Conservation (phyloP, 2,888 invertebrate genomes). For the Adelognathus sp. region DNA sequence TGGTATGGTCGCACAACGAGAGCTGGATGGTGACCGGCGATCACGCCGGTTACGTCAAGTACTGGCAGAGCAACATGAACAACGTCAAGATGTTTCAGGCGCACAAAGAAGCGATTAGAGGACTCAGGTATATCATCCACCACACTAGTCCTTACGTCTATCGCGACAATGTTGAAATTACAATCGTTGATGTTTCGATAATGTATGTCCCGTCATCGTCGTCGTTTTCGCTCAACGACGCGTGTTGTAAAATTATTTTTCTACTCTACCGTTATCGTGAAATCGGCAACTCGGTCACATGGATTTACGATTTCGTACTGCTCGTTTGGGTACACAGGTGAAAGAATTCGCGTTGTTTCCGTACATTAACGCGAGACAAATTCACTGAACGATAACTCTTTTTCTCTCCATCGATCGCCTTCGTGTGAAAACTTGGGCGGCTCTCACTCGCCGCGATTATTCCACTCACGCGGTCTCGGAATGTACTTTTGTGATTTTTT, state of each 20-base stretch:
- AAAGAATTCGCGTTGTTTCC: constrained; percentile 42
- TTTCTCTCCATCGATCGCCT: no score
- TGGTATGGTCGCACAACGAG: constrained; percentile 99
- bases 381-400: background rate
- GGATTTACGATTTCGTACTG: constrained; percentile 45
- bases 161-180: constrained; percentile 72
- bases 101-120: constrained; percentile 99
- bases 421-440: constrained; percentile 33
- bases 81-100: constrained; percentile 99
- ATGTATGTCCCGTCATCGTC: constrained; percentile 32
- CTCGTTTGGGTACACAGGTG: constrained; percentile 76
- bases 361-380: background rate
- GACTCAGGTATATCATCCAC: constrained; percentile 91
- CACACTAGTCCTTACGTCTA: constrained; percentile 80
- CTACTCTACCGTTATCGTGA: constrained; percentile 16
- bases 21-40: constrained; percentile 99
- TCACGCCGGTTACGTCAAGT: constrained; percentile 99
- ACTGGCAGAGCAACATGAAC: constrained; percentile 99
- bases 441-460: background rate
- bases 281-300: background rate
- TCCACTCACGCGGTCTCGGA: background rate
- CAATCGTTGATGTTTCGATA: constrained; percentile 47
- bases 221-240: background rate
- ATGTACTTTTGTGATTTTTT: background rate
- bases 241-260: background rate